These are phyloP conservation scores for Molorchus minor DNA, from an alignment of 2,888 invertebrate species.

Conservation along the genomic window DNA sequence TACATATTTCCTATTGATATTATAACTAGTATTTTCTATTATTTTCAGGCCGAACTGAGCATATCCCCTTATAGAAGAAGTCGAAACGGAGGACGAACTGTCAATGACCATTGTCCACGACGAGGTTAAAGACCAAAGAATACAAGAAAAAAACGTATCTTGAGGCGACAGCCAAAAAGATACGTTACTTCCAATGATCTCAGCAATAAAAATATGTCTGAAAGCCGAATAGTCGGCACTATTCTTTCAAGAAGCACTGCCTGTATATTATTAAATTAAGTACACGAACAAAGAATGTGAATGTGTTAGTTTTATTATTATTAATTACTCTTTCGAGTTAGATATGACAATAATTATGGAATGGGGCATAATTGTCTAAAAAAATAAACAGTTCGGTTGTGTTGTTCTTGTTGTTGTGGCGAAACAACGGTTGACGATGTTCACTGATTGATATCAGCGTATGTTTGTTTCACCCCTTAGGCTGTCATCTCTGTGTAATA, in stretches of 20 bases:
- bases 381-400: constrained; percentile 22
- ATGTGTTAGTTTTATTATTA: constrained; percentile 49
- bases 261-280: constrained; percentile 44
- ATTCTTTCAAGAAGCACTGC: constrained; percentile 50
- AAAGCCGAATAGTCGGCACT: constrained; percentile 18
- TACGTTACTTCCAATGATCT: constrained; percentile 46
- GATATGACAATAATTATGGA: constrained; percentile 60
- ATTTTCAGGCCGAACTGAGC: constrained; percentile 59
- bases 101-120: constrained; percentile 43
- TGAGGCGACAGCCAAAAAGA: constrained; percentile 6
- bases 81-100: constrained; percentile 48
- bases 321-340: constrained; percentile 53
- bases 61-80: constrained; percentile 55
- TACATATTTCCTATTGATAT: background rate
- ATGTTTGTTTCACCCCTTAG: constrained; percentile 19
- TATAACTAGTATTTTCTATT: too few species aligned
- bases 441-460: constrained; percentile 17
- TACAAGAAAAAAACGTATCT: constrained; percentile 20
- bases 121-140: constrained; percentile 34
- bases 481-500: constrained; percentile 11
- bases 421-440: constrained; percentile 19
- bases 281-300: constrained; percentile 44
- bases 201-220: constrained; percentile 49
- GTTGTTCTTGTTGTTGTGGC: constrained; percentile 26
- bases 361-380: constrained; percentile 57